These are phyloP conservation scores for Drosophila prolongata DNA, from an alignment of 2,888 invertebrate species.

Conservation along the genomic window DNA sequence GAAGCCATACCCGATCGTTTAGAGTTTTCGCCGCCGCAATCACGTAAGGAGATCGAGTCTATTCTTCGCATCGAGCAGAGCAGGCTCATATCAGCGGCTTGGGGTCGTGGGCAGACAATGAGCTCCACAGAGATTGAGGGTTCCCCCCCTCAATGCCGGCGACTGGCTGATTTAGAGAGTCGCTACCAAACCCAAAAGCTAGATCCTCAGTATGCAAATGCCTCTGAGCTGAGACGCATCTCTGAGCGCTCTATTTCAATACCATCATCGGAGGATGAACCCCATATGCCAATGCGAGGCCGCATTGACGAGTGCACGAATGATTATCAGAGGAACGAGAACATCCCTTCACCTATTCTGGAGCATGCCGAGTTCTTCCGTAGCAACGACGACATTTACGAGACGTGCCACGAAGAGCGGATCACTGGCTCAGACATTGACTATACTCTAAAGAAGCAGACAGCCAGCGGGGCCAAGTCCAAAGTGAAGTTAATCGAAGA, in stretches of 20 bases:
- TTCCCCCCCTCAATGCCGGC: constrained; percentile 90
- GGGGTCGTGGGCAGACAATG: constrained; percentile 90
- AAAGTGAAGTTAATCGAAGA: constrained; percentile 88
- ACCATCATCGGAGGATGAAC: constrained; percentile 90
- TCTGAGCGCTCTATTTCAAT: constrained; percentile 91
- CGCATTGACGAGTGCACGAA: constrained; percentile 86
- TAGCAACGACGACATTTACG: constrained; percentile 86
- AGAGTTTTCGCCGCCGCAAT: constrained; percentile 91
- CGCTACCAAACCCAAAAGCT: constrained; percentile 88
- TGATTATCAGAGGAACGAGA: constrained; percentile 87
- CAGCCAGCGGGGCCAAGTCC: constrained; percentile 66
- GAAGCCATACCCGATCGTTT: constrained; percentile 90
- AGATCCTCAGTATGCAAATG: constrained; percentile 87
- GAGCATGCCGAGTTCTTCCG: constrained; percentile 87
- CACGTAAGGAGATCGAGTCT: constrained; percentile 90
- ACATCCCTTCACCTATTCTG: constrained; percentile 87
- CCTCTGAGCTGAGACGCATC: constrained; percentile 89
- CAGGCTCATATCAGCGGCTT: constrained; percentile 88
- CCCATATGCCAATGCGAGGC: constrained; percentile 86
- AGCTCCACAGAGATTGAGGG: constrained; percentile 92
- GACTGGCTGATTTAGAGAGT: constrained; percentile 87
- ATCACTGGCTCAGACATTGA: constrained; percentile 87
- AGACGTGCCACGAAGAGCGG: constrained; percentile 84
- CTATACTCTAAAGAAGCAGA: constrained; percentile 83
- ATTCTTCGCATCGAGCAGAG: constrained; percentile 90